Conservation (phyloP, 2,888 invertebrate species). For the Melolontha melolontha region DNA sequence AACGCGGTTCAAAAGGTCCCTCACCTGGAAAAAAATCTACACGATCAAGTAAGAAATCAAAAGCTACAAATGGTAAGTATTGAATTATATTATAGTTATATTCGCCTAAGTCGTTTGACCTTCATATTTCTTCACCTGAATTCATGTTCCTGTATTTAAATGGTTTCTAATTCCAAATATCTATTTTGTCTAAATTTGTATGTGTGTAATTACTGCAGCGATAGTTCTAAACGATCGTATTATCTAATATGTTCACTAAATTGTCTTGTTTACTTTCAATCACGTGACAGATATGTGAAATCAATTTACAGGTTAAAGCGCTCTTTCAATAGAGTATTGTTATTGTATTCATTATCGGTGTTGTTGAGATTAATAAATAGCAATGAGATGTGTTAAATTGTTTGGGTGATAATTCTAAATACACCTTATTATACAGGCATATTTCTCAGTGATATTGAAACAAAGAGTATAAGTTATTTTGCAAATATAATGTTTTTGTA, state of each 20-base stretch:
- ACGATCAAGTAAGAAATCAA: slow-evolving; percentile 44
- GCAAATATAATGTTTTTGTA: too few species aligned
- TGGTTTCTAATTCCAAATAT: neutral
- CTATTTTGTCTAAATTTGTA: slow-evolving; percentile 4
- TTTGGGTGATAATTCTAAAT: too few species aligned
- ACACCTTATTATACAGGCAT: too few species aligned
- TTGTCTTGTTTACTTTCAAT: slow-evolving; percentile 38
- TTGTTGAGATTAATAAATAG: too few species aligned
- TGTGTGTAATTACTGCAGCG: neutral
- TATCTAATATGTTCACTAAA: slow-evolving; percentile 10
- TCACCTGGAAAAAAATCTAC: slow-evolving; percentile 42
- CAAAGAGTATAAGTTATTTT: too few species aligned
- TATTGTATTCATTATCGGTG: neutral
- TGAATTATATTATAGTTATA: slow-evolving; percentile 10
- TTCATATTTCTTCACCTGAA: slow-evolving; percentile 13
- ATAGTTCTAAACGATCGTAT: neutral
- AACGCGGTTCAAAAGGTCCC: slow-evolving; percentile 44
- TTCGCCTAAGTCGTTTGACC: slow-evolving; percentile 9
- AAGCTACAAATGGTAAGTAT: slow-evolving; percentile 42
- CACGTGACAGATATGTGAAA: slow-evolving; percentile 37
- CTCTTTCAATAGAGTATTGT: neutral
- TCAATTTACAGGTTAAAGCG: slow-evolving; percentile 26
- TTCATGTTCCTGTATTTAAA: neutral
- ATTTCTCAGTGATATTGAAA: too few species aligned
- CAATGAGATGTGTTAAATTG: too few species aligned